phyloP scores from a whole-genome alignment of 2,113 vertebrate genomes.

The Sphyrna mokarran region DNA sequence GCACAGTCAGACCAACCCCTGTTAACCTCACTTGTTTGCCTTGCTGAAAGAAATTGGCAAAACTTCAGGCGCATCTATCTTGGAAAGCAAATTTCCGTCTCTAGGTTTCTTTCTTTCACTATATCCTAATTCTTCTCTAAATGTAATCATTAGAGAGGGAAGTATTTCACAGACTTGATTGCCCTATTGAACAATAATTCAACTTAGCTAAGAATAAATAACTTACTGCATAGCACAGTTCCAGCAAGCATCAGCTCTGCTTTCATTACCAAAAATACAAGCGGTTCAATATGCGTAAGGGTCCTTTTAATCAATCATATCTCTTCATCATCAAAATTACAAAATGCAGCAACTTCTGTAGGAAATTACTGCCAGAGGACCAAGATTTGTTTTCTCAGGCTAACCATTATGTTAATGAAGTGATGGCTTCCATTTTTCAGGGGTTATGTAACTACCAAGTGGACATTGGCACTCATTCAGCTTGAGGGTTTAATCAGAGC shows the following conservation, averaged over 20 bases:
- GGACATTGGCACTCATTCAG: background rate
- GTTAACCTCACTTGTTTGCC: background rate
- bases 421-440: background rate
- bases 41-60: background rate
- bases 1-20: background rate
- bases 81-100: background rate
- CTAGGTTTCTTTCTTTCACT: background rate
- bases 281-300: background rate
- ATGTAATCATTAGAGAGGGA: slow-evolving; percentile 20
- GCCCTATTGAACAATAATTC: background rate
- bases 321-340: background rate
- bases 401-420: background rate
- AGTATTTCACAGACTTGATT: background rate
- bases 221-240: background rate
- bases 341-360: background rate
- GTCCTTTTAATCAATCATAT: background rate
- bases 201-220: background rate
- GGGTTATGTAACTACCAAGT: background rate
- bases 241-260: background rate
- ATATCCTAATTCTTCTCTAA: background rate
- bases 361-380: background rate
- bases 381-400: background rate
- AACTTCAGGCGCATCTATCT: background rate
- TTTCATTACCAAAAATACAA: background rate
- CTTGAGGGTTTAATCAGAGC: background rate